Conservation (phyloP, 2,797 vertebrate species). For the Harpagifer antarcticus region DNA sequence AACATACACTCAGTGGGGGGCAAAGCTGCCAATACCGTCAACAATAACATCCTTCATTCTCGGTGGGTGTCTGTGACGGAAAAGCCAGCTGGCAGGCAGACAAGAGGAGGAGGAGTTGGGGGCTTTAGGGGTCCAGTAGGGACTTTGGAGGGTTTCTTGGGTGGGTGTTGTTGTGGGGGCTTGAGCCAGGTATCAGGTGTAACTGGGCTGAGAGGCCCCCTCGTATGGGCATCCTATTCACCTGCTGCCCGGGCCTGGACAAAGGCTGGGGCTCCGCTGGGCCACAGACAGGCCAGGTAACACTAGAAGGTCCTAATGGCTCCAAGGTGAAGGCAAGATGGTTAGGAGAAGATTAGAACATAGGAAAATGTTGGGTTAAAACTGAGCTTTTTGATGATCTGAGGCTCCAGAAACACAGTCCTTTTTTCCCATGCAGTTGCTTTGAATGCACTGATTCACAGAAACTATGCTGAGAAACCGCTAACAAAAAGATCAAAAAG, state of each 20-base stretch:
- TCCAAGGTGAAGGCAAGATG: conserved; percentile 70
- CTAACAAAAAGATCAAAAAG: no score
- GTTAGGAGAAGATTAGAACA: conserved; percentile 68
- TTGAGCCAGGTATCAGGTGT: conserved; percentile 75
- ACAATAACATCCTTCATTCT: conserved; percentile 74
- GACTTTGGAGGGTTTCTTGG: conserved; percentile 37
- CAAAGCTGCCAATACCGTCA: conserved; percentile 46
- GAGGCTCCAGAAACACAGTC: conserved; percentile 13
- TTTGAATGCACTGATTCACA: not conserved
- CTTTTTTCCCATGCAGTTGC: conserved; percentile 33
- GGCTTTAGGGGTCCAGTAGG: conserved; percentile 56
- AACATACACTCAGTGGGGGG: conserved; percentile 44
- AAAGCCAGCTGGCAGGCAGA: conserved; percentile 67
- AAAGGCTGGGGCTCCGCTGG: conserved; percentile 63
- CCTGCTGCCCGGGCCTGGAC: conserved; percentile 64
- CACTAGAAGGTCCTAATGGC: conserved; percentile 77
- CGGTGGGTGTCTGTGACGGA: conserved; percentile 46
- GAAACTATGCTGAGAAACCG: not conserved
- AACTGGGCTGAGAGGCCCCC: conserved; percentile 73
- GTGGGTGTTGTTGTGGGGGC: conserved; percentile 52
- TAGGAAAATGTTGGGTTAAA: conserved; percentile 64
- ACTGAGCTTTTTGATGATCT: conserved; percentile 38
- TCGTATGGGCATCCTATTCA: conserved; percentile 74
- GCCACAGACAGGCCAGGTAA: conserved; percentile 72
- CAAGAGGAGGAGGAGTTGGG: conserved; percentile 44